A percentile compares a stretch with the other conserved stretches of the same genome.
Evolutionary conservation across 2,797 vertebrate species (phyloP).

Genomic region (Enoplosus armatus): DNA sequence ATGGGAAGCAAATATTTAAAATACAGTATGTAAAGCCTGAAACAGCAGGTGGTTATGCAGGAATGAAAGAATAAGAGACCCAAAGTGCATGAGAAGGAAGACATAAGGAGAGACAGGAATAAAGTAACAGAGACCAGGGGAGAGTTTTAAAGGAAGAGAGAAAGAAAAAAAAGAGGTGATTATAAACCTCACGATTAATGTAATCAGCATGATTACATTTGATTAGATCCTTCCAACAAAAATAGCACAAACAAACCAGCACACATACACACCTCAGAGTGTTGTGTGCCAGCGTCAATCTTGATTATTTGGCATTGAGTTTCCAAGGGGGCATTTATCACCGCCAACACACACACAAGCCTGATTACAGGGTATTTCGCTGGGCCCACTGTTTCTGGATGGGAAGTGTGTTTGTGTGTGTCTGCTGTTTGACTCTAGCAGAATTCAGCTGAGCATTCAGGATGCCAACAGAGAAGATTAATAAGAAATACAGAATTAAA

Average conservation of each 20-base stretch:
- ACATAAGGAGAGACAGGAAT: constrained; percentile 13
- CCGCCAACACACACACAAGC: constrained; percentile 53
- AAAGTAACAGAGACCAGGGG: constrained; percentile 22
- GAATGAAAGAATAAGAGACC: background rate
- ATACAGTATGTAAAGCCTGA: no score
- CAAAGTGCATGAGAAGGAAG: constrained; percentile 6
- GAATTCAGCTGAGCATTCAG: constrained; percentile 12
- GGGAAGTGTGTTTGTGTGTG: constrained; percentile 12
- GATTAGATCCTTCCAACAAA: constrained; percentile 75
- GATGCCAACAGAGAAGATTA: constrained; percentile 11
- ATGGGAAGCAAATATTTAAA: no score
- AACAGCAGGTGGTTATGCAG: background rate
- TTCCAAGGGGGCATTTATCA: constrained; percentile 76
- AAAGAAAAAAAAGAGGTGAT: constrained; percentile 44
- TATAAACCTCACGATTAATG: constrained; percentile 71
- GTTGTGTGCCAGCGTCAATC: constrained; percentile 60
- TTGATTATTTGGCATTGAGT: constrained; percentile 75
- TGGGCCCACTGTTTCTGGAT: constrained; percentile 38
- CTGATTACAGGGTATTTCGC: constrained; percentile 64
- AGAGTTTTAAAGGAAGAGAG: constrained; percentile 50
- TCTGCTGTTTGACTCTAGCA: constrained; percentile 18
- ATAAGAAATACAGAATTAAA: constrained; percentile 4
- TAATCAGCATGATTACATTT: constrained; percentile 78
- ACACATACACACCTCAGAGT: constrained; percentile 44
- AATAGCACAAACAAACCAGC: constrained; percentile 70